Percentiles rank a stretch among this genome's conserved stretches.
These are phyloP conservation scores for Brachyrhaphis roseni DNA, from an alignment of 2,797 vertebrate genomes.

Conservation along the genomic window DNA sequence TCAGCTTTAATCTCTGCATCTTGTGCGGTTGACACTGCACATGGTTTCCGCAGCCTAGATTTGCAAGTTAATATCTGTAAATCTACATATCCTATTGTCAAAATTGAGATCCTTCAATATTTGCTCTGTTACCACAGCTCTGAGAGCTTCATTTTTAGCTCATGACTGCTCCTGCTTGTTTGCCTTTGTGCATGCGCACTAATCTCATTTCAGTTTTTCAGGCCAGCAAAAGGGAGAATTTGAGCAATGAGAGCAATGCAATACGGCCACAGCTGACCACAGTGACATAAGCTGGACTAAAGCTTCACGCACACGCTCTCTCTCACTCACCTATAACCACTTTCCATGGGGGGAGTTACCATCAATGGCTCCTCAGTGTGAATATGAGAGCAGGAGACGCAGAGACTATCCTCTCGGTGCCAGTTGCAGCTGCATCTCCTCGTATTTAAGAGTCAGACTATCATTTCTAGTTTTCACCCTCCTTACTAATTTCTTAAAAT, in stretches of 20 bases:
- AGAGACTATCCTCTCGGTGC: conserved; percentile 40
- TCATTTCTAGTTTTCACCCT: conserved; percentile 23
- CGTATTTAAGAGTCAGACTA: conserved; percentile 18
- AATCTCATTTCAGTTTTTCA: conserved; percentile 58
- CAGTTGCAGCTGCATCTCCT: conserved; percentile 57
- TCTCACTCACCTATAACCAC: conserved; percentile 53
- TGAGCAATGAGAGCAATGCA: conserved; percentile 51
- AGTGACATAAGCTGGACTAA: conserved; percentile 58
- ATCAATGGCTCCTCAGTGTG: conserved; percentile 69
- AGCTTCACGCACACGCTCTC: conserved; percentile 22
- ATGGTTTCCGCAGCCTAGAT: conserved; percentile 9
- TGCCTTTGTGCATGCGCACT: conserved; percentile 44
- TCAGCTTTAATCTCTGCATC: conserved; percentile 10
- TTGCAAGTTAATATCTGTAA: conserved; percentile 18
- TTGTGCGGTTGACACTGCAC: conserved; percentile 8
- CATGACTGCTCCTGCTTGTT: conserved; percentile 55
- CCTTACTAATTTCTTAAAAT: conserved; percentile 22
- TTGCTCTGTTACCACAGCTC: conserved; percentile 26
- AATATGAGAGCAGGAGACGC: conserved; percentile 15
- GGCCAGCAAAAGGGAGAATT: conserved; percentile 59
- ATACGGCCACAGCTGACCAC: conserved; percentile 71
- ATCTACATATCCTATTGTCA: conserved; percentile 28
- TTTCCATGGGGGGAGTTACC: conserved; percentile 52
- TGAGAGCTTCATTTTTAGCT: conserved; percentile 56
- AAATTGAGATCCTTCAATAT: conserved; percentile 31